Conservation (phyloP, 2,888 invertebrate genomes). For the Scaptodrosophila latifasciaeformis region DNA sequence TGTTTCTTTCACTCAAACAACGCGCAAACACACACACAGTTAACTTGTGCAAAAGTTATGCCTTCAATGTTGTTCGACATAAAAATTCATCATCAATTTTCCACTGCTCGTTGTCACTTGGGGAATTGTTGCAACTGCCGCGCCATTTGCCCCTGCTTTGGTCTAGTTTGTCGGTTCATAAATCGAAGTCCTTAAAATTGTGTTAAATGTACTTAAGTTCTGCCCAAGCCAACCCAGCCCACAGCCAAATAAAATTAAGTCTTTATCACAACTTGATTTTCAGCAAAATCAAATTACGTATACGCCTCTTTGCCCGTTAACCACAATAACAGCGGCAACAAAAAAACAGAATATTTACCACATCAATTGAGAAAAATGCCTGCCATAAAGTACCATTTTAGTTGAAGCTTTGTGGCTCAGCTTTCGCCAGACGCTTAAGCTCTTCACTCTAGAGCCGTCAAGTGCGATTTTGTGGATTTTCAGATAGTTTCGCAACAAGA, state of each 20-base stretch:
- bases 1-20: constrained; percentile 12
- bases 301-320: constrained; percentile 25
- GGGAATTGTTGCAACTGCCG: neutral
- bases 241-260: constrained; percentile 28
- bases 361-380: constrained; percentile 16
- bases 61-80: constrained; percentile 38
- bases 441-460: too few species aligned
- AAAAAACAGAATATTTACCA: neutral
- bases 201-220: neutral
- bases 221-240: neutral
- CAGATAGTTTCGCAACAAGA: too few species aligned
- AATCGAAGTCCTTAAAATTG: neutral
- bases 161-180: constrained; percentile 4
- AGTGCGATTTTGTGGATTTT: too few species aligned
- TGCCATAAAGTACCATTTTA: too few species aligned
- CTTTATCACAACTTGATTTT: constrained; percentile 57
- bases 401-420: too few species aligned
- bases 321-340: constrained; percentile 1
- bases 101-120: neutral
- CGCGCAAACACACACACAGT: constrained; percentile 25
- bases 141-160: neutral
- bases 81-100: constrained; percentile 47
- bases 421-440: too few species aligned
- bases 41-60: constrained; percentile 16
- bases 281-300: constrained; percentile 34